Base-by-base conservation (phyloP, 2,113 vertebrate species). In the Tautogolabrus adspersus region DNA sequence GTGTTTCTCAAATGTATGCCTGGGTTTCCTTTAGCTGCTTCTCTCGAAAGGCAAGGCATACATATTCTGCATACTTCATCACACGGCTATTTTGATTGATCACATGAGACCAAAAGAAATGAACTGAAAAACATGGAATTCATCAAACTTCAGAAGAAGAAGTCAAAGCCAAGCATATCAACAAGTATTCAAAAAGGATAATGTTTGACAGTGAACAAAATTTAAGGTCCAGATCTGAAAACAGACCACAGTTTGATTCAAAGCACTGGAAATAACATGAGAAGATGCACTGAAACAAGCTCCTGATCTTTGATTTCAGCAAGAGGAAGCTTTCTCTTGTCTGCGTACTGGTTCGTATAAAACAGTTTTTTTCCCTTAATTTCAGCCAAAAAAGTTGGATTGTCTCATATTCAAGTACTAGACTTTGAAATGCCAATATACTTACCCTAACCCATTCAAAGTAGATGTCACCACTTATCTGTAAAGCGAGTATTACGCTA, bases 101-200 rank as follows among this genome's bases (percentile, higher is more conserved):
- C 19, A 22, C 7, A 38, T 34, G 30, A 75, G 9, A 30, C 12
- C 3, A 44, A 60, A 44, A 59, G 1, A 61, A n/a, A 7, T 1
- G 30, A 26, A n/a, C 13, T 23, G 52, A n/a, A 5, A 1, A 22
- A 38, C 13, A 37, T 38, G 21, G 16, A 52, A 65, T 66, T 34
- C 60, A 80, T 72, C 6, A 56, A 73, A 80, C 9, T 38, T 19
- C 2, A 19, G 16, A n/a, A 8, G 11, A 47, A 42, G 16, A 72
- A 26, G 10, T 42, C 38, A 62, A 70, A 51, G 21, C 1, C 30
- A 10, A 23, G 37, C 5, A 49, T 3, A 3, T 16, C 6, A 49
- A 49, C 12, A 46, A 46, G 13, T 1, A 13, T 46, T 46, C 44
- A 16, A 15, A 46, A 12, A 46, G 10, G 3, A 44, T 15, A 46